Percentiles rank a stretch among this genome's conserved stretches.
Evolutionary conservation across 2,797 vertebrate species (phyloP).

Genomic region (Ctenopoma kingsleyae): DNA sequence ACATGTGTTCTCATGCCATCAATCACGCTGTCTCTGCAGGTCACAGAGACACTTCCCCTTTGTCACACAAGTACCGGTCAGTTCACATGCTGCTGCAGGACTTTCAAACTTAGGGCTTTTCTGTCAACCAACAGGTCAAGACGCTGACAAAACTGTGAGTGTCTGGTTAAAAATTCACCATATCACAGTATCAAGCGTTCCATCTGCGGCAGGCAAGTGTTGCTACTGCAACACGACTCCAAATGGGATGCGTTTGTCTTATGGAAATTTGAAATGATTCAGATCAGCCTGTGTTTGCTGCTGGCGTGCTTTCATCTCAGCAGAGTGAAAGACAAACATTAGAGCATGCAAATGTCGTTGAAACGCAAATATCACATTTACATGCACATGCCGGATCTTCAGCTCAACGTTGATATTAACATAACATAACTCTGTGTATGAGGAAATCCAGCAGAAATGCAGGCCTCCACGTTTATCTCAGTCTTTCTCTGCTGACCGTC

Average conservation of each 20-base stretch:
- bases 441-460: slow-evolving; percentile 3
- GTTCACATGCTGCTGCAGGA: background rate
- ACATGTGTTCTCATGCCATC: slow-evolving; percentile 42
- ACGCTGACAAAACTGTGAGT: background rate
- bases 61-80: slow-evolving; percentile 17
- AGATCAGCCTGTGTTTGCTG: slow-evolving; percentile 11
- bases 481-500: slow-evolving; percentile 6
- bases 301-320: slow-evolving; percentile 27
- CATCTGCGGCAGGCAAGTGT: background rate
- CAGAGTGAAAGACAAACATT: slow-evolving; percentile 30
- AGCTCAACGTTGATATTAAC: background rate
- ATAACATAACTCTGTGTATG: background rate
- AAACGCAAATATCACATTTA: slow-evolving; percentile 68
- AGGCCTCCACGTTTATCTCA: slow-evolving; percentile 9
- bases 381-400: slow-evolving; percentile 39
- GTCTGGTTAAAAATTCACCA: background rate
- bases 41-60: slow-evolving; percentile 57
- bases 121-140: background rate
- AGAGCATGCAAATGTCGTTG: slow-evolving; percentile 42
- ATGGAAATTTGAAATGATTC: slow-evolving; percentile 40
- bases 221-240: background rate
- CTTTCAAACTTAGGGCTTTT: background rate
- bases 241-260: slow-evolving; percentile 1
- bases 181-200: background rate
- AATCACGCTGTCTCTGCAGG: slow-evolving; percentile 15